These are phyloP conservation scores for Microchrysa polita DNA, from an alignment of 2,888 invertebrate genomes.

Conservation along the genomic window DNA sequence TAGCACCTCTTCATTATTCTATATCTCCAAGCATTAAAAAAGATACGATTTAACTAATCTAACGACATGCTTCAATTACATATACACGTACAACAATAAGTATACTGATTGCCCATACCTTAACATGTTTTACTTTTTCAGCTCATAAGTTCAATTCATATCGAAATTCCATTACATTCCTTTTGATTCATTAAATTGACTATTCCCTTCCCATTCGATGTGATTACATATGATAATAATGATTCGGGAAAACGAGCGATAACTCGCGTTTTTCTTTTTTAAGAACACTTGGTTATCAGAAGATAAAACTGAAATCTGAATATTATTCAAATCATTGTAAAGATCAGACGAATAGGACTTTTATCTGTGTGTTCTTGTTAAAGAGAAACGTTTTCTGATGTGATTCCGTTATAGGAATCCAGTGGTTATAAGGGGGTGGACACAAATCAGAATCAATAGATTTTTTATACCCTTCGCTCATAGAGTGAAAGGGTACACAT, in stretches of 20 bases:
- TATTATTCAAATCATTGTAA: slow-evolving; percentile 30
- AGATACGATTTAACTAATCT: too few species aligned
- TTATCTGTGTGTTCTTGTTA: neutral
- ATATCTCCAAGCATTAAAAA: too few species aligned
- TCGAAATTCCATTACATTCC: neutral
- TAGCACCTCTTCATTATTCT: too few species aligned
- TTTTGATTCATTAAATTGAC: neutral
- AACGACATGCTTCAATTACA: too few species aligned
- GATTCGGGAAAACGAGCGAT: slow-evolving; percentile 11
- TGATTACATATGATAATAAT: slow-evolving; percentile 48
- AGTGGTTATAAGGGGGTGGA: neutral
- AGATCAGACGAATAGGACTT: neutral
- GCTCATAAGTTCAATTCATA: too few species aligned
- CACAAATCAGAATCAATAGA: neutral
- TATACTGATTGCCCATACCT: too few species aligned
- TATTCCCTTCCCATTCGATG: neutral
- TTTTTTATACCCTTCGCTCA: too few species aligned
- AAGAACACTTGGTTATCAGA: neutral
- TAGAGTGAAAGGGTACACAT: too few species aligned
- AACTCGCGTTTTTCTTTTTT: neutral
- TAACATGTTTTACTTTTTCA: too few species aligned
- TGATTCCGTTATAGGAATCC: neutral
- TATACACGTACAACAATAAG: too few species aligned
- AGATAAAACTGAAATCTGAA: slow-evolving; percentile 10
- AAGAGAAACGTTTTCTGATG: neutral